Evolutionary conservation across 2,113 vertebrate genomes (phyloP).

Genomic region (Megaceryle maxima): DNA sequence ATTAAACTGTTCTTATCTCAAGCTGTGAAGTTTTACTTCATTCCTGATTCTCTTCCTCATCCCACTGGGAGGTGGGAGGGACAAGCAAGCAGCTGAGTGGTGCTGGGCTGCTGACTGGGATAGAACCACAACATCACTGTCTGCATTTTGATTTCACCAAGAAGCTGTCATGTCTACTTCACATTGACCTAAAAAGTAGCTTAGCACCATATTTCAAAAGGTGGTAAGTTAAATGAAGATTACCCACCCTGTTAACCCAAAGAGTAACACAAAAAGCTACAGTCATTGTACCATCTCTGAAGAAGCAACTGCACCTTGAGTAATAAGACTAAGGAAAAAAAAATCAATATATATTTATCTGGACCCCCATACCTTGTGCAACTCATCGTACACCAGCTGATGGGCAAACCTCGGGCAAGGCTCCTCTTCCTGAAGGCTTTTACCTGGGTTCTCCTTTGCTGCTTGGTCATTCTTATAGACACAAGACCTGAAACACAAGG

Average conservation of each 20-base stretch:
- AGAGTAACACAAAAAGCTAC: neutral
- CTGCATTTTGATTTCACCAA: neutral
- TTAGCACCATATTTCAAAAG: neutral
- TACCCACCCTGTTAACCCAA: neutral
- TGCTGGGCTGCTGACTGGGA: neutral
- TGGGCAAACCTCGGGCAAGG: constrained; percentile 98
- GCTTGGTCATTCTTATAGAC: constrained; percentile 99
- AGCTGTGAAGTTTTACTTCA: neutral
- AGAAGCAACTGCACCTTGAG: neutral
- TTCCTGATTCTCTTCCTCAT: neutral
- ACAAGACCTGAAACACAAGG: constrained; percentile 86
- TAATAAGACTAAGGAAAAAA: neutral
- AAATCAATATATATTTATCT: neutral
- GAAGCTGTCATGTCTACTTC: neutral
- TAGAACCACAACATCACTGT: neutral
- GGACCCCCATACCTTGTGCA: constrained; percentile 88
- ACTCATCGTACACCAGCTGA: constrained; percentile 96
- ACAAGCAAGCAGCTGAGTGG: neutral
- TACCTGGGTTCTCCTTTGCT: constrained; percentile 92
- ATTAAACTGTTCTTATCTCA: neutral
- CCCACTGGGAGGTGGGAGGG: neutral
- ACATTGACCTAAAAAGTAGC: neutral
- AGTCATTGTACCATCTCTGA: neutral
- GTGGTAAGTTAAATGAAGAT: neutral
- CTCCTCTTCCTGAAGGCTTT: constrained; percentile 95